A percentile compares a stretch with the other conserved stretches of the same genome.
These are phyloP conservation scores for Machaerirhynchus nigripectus DNA, from an alignment of 2,113 vertebrate genomes.

Conservation along the genomic window DNA sequence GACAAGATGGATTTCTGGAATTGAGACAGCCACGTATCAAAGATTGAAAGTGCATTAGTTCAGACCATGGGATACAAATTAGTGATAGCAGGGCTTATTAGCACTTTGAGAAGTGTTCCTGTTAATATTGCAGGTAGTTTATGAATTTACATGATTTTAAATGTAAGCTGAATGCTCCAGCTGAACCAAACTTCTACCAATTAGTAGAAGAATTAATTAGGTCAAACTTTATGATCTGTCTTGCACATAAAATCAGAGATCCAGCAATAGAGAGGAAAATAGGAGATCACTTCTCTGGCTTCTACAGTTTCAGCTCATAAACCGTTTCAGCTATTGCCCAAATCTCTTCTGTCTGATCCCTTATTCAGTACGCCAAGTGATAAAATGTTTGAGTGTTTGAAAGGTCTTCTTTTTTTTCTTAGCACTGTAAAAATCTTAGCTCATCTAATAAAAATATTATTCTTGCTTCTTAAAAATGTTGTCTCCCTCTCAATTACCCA, in stretches of 20 bases:
- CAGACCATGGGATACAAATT: neutral
- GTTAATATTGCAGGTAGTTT: neutral
- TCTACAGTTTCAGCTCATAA: neutral
- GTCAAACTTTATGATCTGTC: neutral
- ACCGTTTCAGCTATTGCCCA: neutral
- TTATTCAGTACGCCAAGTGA: neutral
- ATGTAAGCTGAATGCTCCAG: neutral
- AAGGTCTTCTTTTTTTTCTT: neutral
- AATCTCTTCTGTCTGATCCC: neutral
- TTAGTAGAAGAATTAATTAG: neutral
- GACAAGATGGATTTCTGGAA: neutral
- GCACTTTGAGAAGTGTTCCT: neutral
- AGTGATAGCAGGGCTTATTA: neutral
- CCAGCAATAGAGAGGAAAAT: neutral
- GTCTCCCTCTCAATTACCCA: neutral
- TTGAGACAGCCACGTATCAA: accelerated
- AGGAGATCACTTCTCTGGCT: neutral
- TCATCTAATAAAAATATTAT: neutral
- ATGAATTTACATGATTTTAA: neutral
- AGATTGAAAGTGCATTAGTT: neutral
- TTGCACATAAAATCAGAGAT: neutral
- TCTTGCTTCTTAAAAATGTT: neutral
- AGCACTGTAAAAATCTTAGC: neutral
- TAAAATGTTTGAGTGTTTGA: neutral
- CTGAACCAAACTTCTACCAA: neutral